Evolutionary conservation across 2,888 invertebrate genomes (phyloP), one percentile per base, ranked within the genome.

Genomic region (Euphydryas editha): DNA sequence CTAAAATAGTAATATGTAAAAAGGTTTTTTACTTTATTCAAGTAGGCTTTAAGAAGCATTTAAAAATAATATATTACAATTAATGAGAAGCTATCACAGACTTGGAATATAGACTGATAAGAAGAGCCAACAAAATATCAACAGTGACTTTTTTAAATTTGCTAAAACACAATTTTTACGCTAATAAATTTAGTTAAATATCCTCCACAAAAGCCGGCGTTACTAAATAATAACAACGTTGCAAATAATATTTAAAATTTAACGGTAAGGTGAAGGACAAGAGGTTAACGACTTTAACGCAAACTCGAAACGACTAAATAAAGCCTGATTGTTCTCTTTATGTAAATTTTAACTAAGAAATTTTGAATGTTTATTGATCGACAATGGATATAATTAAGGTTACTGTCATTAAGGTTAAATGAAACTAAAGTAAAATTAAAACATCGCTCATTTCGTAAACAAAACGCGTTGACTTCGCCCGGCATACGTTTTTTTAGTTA

Each of bases 401-500:
- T 64, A 58, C 20, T 13, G 36, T 61, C 49, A 66, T 62, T 62
- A 44, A 47, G 62, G 66, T 66, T 66, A 51, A 66, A 59, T 37
- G 62, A 51, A 36, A 56, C 37, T 20, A 67, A 66, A 64, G 54
- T 68, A 54, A 37, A 57, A 44, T 47, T 60, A 11, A 56, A 70
- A 44, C 62, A 68, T 63, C 42, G 59, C 39, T 68, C 67, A 59
- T 54, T 54, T 54, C 65, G 72, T 73, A 75, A 73, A 74, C 72
- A 70, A 54, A 58, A 59, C 60, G 60, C 55, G 62, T 68, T 60
- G 47, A 69, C 13, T 63, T 62, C 59, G 70, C 71, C 72, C 65
- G 64, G 70, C 74, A 73, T 72, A 71, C 55, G 67, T 59, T 72
- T 66, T 61, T 42, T 60, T 69, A 63, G 69, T 61, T 76, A 76